These are phyloP conservation scores for Menidia beryllina DNA, from an alignment of 2,113 vertebrate genomes.

Conservation along the genomic window DNA sequence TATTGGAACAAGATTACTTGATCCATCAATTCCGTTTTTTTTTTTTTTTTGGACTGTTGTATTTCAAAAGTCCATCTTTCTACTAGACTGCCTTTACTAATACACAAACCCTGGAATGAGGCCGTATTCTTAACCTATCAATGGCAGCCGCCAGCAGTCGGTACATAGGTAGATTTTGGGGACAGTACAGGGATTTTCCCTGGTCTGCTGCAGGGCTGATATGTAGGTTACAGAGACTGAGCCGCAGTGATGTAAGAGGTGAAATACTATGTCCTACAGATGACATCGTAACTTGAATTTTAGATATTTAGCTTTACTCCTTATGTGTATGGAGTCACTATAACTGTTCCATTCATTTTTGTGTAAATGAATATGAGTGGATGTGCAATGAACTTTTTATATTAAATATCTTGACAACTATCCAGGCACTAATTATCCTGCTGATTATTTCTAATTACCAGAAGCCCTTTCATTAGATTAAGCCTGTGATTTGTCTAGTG, in stretches of 20 bases:
- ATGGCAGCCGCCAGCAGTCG: neutral
- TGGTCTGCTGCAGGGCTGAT: neutral
- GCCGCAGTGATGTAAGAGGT: neutral
- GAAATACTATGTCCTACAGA: neutral
- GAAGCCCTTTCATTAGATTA: too few relatives aligned
- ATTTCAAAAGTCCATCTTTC: neutral
- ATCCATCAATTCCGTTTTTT: neutral
- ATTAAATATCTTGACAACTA: too few relatives aligned
- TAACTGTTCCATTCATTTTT: too few relatives aligned
- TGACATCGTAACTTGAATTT: neutral
- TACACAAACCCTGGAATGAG: neutral
- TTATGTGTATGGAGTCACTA: too few relatives aligned
- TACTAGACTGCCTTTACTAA: too few relatives aligned
- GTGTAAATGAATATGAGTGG: too few relatives aligned
- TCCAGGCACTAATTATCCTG: too few relatives aligned
- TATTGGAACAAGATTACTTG: too few relatives aligned
- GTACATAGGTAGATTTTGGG: slow-evolving; percentile 14
- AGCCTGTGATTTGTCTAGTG: too few relatives aligned
- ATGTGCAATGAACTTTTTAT: too few relatives aligned
- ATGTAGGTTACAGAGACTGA: neutral
- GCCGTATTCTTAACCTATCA: neutral
- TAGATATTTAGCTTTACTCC: neutral
- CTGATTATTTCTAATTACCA: too few relatives aligned
- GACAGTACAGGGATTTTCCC: slow-evolving; percentile 48
- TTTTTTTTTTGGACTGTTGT: neutral